These are phyloP conservation scores for Epinotia nisella DNA, from an alignment of 2,888 invertebrate species.

Conservation along the genomic window DNA sequence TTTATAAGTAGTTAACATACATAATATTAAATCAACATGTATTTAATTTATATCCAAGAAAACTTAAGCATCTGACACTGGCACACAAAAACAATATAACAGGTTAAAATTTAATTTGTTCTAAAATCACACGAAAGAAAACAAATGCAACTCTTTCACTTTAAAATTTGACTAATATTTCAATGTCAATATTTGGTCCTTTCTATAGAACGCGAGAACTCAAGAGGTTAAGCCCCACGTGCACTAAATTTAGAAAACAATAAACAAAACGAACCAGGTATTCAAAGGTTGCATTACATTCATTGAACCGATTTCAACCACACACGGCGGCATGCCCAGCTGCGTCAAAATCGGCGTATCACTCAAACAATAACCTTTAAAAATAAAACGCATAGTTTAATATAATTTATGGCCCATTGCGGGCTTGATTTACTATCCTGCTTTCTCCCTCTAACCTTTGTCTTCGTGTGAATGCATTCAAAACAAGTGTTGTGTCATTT, in stretches of 20 bases:
- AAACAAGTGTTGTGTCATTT: constrained; percentile 29
- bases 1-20: no score
- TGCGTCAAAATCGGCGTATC: constrained; percentile 58
- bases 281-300: constrained; percentile 2
- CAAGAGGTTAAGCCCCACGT: neutral
- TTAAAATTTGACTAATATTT: no score
- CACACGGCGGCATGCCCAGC: constrained; percentile 48
- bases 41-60: no score
- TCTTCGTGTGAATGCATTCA: constrained; percentile 45
- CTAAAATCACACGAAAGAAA: no score
- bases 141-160: no score
- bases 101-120: no score
- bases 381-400: constrained; percentile 70
- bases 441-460: constrained; percentile 54
- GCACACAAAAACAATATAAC: no score
- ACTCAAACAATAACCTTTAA: constrained; percentile 49
- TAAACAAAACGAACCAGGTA: neutral
- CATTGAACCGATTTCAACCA: no score
- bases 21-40: no score
- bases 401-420: constrained; percentile 69
- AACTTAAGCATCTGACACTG: no score
- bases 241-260: constrained; percentile 1
- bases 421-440: constrained; percentile 64
- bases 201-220: no score
- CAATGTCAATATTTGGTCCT: no score